Evolutionary conservation across 2,113 vertebrate genomes (phyloP).

Genomic region (Apodemus speciosus): DNA sequence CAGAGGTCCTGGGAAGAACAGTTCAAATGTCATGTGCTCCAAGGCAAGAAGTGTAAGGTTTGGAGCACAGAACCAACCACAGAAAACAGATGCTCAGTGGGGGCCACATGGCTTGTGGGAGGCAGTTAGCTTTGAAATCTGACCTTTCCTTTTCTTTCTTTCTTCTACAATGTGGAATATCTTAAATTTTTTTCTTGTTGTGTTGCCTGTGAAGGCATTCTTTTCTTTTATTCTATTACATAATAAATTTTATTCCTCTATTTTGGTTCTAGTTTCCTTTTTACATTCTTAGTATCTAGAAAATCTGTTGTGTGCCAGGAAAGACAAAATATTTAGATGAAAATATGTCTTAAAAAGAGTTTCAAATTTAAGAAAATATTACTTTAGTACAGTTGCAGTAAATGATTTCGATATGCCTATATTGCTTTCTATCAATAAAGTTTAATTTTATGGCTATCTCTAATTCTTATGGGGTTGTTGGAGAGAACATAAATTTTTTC

Average conservation of each 20-base stretch:
- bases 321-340: background rate
- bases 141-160: background rate
- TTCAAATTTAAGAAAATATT: constrained; percentile 27
- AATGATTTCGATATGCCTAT: constrained; percentile 23
- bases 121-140: background rate
- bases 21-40: constrained; percentile 15
- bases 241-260: background rate
- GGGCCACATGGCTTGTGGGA: background rate
- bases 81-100: background rate
- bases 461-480: background rate
- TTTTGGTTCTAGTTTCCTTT: background rate
- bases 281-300: background rate
- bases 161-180: background rate
- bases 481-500: constrained; percentile 38
- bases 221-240: background rate
- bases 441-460: background rate
- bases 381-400: background rate
- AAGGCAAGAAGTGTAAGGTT: background rate
- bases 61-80: background rate
- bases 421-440: constrained; percentile 7
- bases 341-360: background rate
- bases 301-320: background rate
- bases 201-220: background rate
- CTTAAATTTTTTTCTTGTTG: background rate
- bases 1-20: constrained; percentile 8